phyloP scores from a whole-genome alignment of 2,113 vertebrate genomes.

The Oenanthe melanoleuca region DNA sequence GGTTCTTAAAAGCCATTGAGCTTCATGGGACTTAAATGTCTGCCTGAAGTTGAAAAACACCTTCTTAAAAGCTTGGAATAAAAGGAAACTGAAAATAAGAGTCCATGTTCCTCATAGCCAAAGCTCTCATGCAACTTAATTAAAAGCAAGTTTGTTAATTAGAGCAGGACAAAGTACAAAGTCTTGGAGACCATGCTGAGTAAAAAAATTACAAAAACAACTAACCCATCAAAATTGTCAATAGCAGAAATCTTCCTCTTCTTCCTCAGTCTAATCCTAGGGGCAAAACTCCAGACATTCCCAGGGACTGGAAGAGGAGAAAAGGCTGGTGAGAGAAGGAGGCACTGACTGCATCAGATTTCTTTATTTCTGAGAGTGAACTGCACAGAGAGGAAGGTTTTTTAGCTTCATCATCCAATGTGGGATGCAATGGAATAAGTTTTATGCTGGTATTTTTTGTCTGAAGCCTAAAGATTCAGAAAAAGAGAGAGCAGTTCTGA shows the following conservation, averaged over 20 bases:
- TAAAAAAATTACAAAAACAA: not conserved
- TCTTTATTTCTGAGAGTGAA: not conserved
- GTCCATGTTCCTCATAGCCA: not conserved
- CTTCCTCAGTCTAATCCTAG: not conserved
- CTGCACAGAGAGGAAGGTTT: not conserved
- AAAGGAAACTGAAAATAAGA: not conserved
- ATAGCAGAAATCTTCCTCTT: not conserved
- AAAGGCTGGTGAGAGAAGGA: not conserved
- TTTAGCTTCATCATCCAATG: not conserved
- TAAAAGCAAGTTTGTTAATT: not conserved
- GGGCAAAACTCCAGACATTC: not conserved
- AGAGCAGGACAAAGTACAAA: accelerated
- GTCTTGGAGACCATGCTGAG: not conserved
- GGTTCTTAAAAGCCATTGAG: not conserved
- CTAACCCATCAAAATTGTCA: not conserved
- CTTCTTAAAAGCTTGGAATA: not conserved
- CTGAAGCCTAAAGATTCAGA: not conserved
- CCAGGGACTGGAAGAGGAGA: not conserved
- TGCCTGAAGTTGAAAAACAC: not conserved
- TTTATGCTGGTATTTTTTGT: not conserved
- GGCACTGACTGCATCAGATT: not conserved
- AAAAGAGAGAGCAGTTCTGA: not conserved
- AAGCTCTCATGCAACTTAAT: not conserved
- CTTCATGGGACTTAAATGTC: not conserved
- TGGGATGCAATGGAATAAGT: not conserved